A percentile compares a stretch with the other conserved stretches of the same genome.
Conservation (phyloP, 1,140 invertebrate species). For the Tetramorium simillimum region DNA sequence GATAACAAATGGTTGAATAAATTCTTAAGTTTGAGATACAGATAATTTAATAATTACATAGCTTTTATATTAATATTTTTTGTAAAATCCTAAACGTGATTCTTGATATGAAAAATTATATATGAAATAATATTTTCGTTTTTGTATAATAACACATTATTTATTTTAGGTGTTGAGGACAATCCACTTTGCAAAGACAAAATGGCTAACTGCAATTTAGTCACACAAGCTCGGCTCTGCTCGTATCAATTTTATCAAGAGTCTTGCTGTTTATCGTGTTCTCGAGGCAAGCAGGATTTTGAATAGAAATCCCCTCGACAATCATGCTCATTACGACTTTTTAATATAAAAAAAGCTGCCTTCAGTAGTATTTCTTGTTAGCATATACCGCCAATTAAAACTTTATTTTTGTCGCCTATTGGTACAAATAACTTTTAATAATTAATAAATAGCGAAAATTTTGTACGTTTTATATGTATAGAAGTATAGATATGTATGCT, state of each 20-base stretch:
- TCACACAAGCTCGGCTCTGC: slow-evolving; percentile 92
- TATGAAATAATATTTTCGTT: background rate
- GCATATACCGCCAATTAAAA: slow-evolving; percentile 6
- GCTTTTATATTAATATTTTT: background rate
- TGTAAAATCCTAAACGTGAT: background rate
- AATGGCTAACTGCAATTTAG: slow-evolving; percentile 90
- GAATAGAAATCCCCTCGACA: slow-evolving; percentile 52
- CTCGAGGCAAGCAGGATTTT: slow-evolving; percentile 77
- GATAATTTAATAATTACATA: background rate
- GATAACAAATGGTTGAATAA: slow-evolving; percentile 73
- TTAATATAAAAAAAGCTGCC: background rate
- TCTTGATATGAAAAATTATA: background rate
- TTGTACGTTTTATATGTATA: slow-evolving; percentile 30
- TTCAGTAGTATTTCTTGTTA: slow-evolving; percentile 4
- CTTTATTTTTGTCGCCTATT: background rate
- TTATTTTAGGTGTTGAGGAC: slow-evolving; percentile 72
- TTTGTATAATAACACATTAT: background rate
- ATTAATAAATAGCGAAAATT: slow-evolving; percentile 12
- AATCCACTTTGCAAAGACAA: slow-evolving; percentile 88
- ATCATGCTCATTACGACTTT: background rate
- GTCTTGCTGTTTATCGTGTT: slow-evolving; percentile 92
- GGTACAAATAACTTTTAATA: slow-evolving; percentile 28
- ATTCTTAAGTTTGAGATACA: background rate
- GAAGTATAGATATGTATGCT: slow-evolving; percentile 11
- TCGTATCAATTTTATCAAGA: slow-evolving; percentile 92